Base-by-base conservation (phyloP, 2,888 invertebrate genomes). In the Doris montereyensis region DNA sequence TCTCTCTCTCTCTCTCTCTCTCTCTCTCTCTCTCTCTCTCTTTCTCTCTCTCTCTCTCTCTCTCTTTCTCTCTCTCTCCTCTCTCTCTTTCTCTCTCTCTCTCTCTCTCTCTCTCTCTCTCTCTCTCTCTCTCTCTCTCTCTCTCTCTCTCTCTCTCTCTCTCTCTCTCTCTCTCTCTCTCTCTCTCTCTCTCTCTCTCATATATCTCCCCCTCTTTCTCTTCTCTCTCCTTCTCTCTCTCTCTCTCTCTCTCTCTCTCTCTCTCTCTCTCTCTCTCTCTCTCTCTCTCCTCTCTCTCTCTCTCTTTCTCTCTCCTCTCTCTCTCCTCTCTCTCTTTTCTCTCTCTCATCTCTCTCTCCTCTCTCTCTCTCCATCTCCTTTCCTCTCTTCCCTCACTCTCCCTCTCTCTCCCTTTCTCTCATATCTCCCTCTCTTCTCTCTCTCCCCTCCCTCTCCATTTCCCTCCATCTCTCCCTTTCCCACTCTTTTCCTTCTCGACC, bases 181-280 rank as follows among this genome's bases (percentile, higher is more conserved):
- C n/a, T 1, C 24, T 73, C 28, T 1, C 10, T 57, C n/a, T 26
- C 26, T 57, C 32, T 57, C 1, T 32, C 4, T 5, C 30, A 34
- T n/a, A 17, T 26, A 28, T 26, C 24, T 26, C 8, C 28, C 28
- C 17, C 4, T 67, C 67, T 67, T 4, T 62, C 8, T 8, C 34
- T 34, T 70, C 0, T 70, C 70, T 70, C 1, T 34, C 70, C 34
- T 30, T 70, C 34, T 70, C 32, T 70, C 32, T 32, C 34, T 34
- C 52, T 73, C 21, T 72, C 73, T 73, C 57, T 73, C 65, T 65
- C 17, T 76, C 67, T 76, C 26, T 67, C 76, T 35, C 13, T 71
- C 71, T 24, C 17, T 35, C 72, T 60, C 21, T 0, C 34, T 28
- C 17, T 34, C 34, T 0, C 34, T 70, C 34, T 34, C 17, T 73